Percentiles rank a stretch among this genome's conserved stretches.
Evolutionary conservation across 2,113 vertebrate genomes (phyloP).

Genomic region (Eulemur rufifrons): DNA sequence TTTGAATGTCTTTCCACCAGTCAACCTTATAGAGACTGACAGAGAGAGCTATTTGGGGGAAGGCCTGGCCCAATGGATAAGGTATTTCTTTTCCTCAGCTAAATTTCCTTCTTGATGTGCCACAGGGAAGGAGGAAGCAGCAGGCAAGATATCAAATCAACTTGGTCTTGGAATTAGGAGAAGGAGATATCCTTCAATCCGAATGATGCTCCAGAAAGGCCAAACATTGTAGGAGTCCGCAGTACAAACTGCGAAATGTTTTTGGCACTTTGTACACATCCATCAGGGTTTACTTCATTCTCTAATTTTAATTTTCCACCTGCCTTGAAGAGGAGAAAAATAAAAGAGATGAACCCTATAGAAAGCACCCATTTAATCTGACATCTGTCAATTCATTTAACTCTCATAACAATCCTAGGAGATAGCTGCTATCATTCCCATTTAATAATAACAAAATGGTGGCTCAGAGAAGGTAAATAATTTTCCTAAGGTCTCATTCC

Average conservation of each 20-base stretch:
- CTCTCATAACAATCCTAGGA: neutral
- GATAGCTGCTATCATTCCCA: neutral
- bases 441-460: neutral
- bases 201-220: too few species aligned
- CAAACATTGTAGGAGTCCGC: neutral
- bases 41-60: neutral
- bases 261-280: neutral
- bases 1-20: neutral
- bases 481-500: neutral
- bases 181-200: neutral
- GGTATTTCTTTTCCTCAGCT: neutral
- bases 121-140: neutral
- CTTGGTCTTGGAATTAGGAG: neutral
- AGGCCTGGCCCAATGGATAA: neutral
- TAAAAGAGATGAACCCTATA: neutral
- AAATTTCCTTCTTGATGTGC: neutral
- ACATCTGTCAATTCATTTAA: neutral
- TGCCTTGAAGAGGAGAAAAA: neutral
- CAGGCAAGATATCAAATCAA: neutral
- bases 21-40: neutral
- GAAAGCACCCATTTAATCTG: neutral
- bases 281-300: neutral
- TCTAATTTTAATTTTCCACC: neutral
- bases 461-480: neutral
- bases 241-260: neutral